A percentile compares a stretch with the other conserved stretches of the same genome.
phyloP scores from a whole-genome alignment of 2,797 vertebrate species.

The Anguilla pacifica region DNA sequence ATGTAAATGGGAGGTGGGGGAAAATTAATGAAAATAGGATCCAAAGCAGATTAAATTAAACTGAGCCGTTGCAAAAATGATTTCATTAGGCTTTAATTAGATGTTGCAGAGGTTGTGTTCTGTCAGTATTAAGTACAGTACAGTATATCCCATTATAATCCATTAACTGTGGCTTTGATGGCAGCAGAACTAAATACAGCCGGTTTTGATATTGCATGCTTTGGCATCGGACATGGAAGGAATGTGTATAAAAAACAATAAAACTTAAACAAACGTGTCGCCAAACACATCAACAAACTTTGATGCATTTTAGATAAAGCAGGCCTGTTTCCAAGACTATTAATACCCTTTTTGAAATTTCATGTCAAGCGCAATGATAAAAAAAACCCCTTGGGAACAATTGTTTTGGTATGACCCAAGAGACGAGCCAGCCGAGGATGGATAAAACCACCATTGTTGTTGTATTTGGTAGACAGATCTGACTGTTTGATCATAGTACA shows the following conservation, averaged over 20 bases:
- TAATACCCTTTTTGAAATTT: neutral
- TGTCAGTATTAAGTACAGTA: slow-evolving; percentile 16
- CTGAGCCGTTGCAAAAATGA: slow-evolving; percentile 25
- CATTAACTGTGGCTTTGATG: slow-evolving; percentile 27
- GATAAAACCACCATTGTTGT: no score
- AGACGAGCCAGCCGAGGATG: no score
- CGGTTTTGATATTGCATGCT: neutral
- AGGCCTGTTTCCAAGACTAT: neutral
- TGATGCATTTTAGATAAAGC: neutral
- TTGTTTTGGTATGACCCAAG: no score
- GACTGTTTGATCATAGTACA: no score
- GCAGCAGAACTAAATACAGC: neutral
- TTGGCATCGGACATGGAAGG: neutral
- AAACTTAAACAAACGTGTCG: neutral
- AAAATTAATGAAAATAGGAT: slow-evolving; percentile 17
- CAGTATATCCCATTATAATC: slow-evolving; percentile 18
- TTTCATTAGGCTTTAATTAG: slow-evolving; percentile 32
- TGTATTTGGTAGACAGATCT: no score
- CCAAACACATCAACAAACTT: neutral
- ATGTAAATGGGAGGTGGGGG: slow-evolving; percentile 10
- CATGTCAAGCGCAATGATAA: no score
- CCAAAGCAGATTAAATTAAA: slow-evolving; percentile 36
- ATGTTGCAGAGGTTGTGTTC: slow-evolving; percentile 22
- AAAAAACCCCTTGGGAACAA: no score
- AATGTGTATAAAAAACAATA: neutral